Conservation (phyloP, 2,797 vertebrate species). For the Tolypeutes matacus region DNA sequence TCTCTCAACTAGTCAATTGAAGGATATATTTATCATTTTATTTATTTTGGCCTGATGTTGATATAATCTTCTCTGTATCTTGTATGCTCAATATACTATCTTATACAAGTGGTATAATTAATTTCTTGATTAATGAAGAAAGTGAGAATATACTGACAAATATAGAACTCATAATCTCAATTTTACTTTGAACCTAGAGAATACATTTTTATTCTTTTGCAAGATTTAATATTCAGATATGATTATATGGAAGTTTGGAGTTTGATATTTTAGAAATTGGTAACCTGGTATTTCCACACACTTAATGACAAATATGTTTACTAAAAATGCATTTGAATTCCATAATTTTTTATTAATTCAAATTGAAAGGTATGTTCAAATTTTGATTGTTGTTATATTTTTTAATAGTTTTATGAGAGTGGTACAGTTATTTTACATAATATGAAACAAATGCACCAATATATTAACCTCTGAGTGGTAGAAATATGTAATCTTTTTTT, state of each 20-base stretch:
- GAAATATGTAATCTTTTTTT: background rate
- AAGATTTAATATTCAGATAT: slow-evolving; percentile 29
- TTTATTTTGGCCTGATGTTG: slow-evolving; percentile 8
- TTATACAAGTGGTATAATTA: slow-evolving; percentile 12
- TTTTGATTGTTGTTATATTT: slow-evolving; percentile 46
- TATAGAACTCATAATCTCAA: background rate
- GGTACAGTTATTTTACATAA: slow-evolving; percentile 30
- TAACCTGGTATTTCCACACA: background rate
- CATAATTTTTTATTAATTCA: slow-evolving; percentile 51
- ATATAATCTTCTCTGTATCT: background rate
- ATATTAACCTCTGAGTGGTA: background rate
- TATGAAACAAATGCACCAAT: slow-evolving; percentile 1
- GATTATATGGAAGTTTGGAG: background rate
- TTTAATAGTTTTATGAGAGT: slow-evolving; percentile 39
- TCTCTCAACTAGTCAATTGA: slow-evolving; percentile 25
- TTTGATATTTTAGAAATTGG: slow-evolving; percentile 44
- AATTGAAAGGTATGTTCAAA: background rate
- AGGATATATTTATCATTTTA: slow-evolving; percentile 19
- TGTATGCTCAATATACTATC: background rate
- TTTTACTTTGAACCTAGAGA: slow-evolving; percentile 6
- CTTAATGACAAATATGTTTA: slow-evolving; percentile 26
- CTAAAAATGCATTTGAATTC: slow-evolving; percentile 49
- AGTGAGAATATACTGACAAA: background rate
- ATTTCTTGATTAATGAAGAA: slow-evolving; percentile 31
- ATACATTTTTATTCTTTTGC: background rate